Evolutionary conservation across 2,113 vertebrate genomes (phyloP).

Genomic region (Neodon shergylaensis): DNA sequence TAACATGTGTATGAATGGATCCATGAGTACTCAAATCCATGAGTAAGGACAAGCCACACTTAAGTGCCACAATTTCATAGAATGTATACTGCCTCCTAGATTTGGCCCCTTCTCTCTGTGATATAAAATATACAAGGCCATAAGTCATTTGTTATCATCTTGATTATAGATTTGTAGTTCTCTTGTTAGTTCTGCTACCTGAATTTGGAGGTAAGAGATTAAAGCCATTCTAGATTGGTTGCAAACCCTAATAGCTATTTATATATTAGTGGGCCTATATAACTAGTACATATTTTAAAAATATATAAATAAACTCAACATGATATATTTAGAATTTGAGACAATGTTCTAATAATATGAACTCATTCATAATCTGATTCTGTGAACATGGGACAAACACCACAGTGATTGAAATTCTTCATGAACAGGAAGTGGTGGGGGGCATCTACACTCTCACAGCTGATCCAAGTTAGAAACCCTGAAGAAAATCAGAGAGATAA

Average conservation of each 20-base stretch:
- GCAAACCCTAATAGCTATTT: rapidly evolving
- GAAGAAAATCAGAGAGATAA: conserved; percentile 1
- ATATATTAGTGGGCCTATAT: not conserved
- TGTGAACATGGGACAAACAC: not conserved
- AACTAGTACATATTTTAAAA: not conserved
- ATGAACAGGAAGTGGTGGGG: not conserved
- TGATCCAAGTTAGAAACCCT: not conserved
- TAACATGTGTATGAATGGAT: not conserved
- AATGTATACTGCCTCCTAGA: not conserved
- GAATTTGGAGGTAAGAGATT: not conserved
- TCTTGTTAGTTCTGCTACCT: no score
- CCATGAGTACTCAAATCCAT: not conserved
- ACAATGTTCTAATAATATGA: not conserved
- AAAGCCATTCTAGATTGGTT: not conserved
- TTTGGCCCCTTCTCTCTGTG: not conserved
- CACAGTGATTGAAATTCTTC: not conserved
- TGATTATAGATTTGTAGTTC: not conserved
- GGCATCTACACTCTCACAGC: not conserved
- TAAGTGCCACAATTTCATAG: not conserved
- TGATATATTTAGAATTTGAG: not conserved
- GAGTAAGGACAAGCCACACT: not conserved
- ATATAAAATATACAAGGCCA: not conserved
- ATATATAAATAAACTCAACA: not conserved
- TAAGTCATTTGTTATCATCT: not conserved
- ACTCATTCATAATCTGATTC: not conserved